Evolutionary conservation across 2,113 vertebrate genomes (phyloP).

Genomic region (Myrmecobius fasciatus): DNA sequence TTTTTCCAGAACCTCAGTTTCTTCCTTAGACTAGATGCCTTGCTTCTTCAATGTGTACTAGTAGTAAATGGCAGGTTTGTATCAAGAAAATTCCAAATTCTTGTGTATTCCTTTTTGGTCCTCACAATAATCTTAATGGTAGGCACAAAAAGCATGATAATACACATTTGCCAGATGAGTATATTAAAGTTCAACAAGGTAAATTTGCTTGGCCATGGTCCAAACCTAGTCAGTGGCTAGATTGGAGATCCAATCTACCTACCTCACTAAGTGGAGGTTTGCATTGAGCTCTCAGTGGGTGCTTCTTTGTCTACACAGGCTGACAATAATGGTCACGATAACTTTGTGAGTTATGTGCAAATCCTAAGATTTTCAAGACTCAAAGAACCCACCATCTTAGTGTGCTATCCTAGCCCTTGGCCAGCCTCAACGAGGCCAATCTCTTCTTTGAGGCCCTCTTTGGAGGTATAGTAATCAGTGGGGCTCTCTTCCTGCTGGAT

Average conservation of each 20-base stretch:
- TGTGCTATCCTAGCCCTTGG: background rate
- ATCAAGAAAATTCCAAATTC: background rate
- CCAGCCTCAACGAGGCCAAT: background rate
- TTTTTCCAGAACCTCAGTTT: background rate
- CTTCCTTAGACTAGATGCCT: background rate
- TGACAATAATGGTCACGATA: background rate
- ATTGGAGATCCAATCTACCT: background rate
- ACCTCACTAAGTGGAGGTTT: background rate
- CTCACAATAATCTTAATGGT: background rate
- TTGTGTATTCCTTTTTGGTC: background rate
- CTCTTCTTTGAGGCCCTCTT: background rate
- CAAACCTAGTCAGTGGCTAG: background rate
- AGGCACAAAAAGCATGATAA: background rate
- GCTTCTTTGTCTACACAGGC: background rate
- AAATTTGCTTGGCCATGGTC: background rate
- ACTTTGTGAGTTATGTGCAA: too few species aligned
- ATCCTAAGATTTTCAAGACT: background rate
- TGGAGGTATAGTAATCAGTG: background rate
- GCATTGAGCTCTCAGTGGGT: background rate
- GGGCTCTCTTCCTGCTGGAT: background rate
- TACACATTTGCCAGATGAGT: background rate
- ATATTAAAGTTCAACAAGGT: background rate
- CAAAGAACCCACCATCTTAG: background rate
- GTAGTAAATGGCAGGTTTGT: background rate
- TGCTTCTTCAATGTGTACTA: background rate